Evolutionary conservation across 2,113 vertebrate species (phyloP), one percentile per base, ranked within the genome.

Genomic region (Paradoxurus hermaphroditus): DNA sequence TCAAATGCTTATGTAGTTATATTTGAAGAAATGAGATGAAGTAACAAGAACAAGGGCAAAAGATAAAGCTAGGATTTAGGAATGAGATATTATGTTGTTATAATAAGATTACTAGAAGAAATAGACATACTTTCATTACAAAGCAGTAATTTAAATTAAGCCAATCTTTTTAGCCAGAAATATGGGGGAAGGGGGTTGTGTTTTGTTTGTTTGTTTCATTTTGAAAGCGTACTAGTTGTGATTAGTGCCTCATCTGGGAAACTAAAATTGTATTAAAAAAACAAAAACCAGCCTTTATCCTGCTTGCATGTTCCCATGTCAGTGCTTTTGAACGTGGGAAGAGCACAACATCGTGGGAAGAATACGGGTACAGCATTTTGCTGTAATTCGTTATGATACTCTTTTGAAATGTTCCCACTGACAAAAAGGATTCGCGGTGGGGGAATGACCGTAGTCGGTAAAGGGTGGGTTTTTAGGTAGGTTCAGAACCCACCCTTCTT

Each of bases 31-130:
- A 53, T 62, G 39, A 96, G 44, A 72, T 75, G 87, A 95, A 92
- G 36, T 84, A 90, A 15, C 23, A 92, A 94, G 72, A 97, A 53
- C 51, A 72, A 83, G 56, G 27, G 34, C 53, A 94, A 93, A 94
- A 91, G 65, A 85, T 92, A 96, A 92, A 95, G 41, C 67, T 31
- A 83, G 44, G 56, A 89, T 88, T 97, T 96, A 79, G 78, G 7
- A 92, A 70, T 63, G 65, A 88, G 59, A 51, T 31, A 82, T 92
- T 90, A 75, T 2, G 51, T 53, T 94, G 56, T 94, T 94, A 90
- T 15, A 96, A 4, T 75, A 93, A 36, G 62, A 86, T 93, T 62
- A 68, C 31, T 82, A 84, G 67, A 88, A 86, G 62, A 85, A 63
- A 65, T 21, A 56, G 16, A 1, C 19, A 25, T 84, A 21, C 34